Evolutionary conservation across 37 sponge, comb jelly and placozoan genomes (phyloP).

Genomic region (Oscarella lobularis): DNA sequence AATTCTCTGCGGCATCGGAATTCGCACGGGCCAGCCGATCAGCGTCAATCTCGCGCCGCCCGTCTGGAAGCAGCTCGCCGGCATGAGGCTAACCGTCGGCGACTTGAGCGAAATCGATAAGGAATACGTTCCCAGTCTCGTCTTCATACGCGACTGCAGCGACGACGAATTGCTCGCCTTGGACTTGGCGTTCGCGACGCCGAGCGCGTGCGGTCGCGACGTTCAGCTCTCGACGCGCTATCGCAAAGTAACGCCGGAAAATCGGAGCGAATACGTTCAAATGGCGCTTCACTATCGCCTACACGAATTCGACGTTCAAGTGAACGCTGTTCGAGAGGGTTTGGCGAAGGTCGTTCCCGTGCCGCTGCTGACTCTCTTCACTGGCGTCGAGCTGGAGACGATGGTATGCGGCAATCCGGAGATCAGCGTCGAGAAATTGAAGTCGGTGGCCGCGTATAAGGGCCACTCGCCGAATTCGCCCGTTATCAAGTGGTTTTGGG

Average conservation of each 20-base stretch:
- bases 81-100: slow-evolving; percentile 53
- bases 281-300: slow-evolving; percentile 66
- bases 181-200: slow-evolving; percentile 74
- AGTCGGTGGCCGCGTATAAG: slow-evolving; percentile 86
- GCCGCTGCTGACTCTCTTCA: slow-evolving; percentile 81
- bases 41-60: slow-evolving; percentile 77
- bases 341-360: slow-evolving; percentile 75
- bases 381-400: slow-evolving; percentile 72
- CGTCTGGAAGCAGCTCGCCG: slow-evolving; percentile 85
- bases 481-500: slow-evolving; percentile 83
- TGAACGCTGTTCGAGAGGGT: slow-evolving; percentile 60
- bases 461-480: slow-evolving; percentile 36
- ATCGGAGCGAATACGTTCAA: slow-evolving; percentile 64
- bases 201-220: slow-evolving; percentile 70
- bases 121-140: slow-evolving; percentile 69
- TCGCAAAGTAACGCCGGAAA: slow-evolving; percentile 48
- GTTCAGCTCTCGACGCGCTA: slow-evolving; percentile 52
- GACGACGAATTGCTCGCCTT: slow-evolving; percentile 53
- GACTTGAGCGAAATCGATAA: slow-evolving; percentile 81
- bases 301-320: slow-evolving; percentile 86
- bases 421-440: slow-evolving; percentile 67
- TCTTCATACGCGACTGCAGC: slow-evolving; percentile 39
- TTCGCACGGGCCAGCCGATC: slow-evolving; percentile 81
- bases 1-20: slow-evolving; percentile 69
- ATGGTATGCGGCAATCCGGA: slow-evolving; percentile 89